Percentiles rank a stretch among this genome's conserved stretches.
These are phyloP conservation scores for Drosophila kepulauana DNA, from an alignment of 1,140 invertebrate species.

Conservation along the genomic window DNA sequence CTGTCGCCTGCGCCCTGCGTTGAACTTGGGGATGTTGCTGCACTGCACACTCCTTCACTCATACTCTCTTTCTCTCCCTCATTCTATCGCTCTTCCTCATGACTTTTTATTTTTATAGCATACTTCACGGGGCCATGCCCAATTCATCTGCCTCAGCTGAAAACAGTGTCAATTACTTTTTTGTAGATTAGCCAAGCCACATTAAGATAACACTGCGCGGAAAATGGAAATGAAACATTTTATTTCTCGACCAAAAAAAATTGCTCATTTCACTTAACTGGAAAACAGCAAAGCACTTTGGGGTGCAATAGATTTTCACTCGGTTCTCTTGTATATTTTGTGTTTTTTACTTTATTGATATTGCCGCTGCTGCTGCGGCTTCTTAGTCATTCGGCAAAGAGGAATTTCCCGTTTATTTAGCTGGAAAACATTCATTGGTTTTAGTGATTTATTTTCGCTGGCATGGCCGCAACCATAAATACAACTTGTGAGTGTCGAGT, in stretches of 20 bases:
- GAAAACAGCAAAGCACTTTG: neutral
- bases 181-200: conserved; percentile 7
- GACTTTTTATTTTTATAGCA: conserved; percentile 25
- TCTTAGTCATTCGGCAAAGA: conserved; percentile 14
- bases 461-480: conserved; percentile 33
- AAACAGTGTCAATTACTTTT: conserved; percentile 31
- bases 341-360: conserved; percentile 18
- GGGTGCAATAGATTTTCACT: neutral
- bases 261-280: neutral
- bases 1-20: neutral
- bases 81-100: neutral
- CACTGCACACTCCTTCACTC: conserved; percentile 7
- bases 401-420: conserved; percentile 50
- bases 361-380: neutral
- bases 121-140: conserved; percentile 32
- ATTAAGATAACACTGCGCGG: neutral
- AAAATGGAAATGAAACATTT: neutral
- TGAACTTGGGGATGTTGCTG: conserved; percentile 37
- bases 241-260: neutral
- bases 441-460: conserved; percentile 58
- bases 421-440: conserved; percentile 59
- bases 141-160: conserved; percentile 4
- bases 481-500: conserved; percentile 7
- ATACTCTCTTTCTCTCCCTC: neutral
- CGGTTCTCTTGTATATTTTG: neutral